Percentiles rank a stretch among this genome's conserved stretches.
phyloP scores from a whole-genome alignment of 1,140 invertebrate genomes.

The Ceratitis capitata region DNA sequence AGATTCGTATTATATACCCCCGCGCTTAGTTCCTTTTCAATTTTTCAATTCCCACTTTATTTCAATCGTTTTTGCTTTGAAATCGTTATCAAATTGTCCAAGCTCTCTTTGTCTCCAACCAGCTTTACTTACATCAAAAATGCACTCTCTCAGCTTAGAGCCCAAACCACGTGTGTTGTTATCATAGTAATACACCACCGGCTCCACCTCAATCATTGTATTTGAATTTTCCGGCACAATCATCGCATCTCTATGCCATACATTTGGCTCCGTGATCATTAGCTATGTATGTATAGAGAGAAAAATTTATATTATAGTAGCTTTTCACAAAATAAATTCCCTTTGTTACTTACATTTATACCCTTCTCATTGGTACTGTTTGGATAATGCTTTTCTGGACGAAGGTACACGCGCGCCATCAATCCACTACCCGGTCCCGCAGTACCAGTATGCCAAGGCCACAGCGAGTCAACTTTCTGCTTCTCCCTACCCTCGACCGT shows the following conservation, averaged over 20 bases:
- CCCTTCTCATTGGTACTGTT: slow-evolving; percentile 49
- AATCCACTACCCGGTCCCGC: slow-evolving; percentile 56
- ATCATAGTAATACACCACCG: slow-evolving; percentile 59
- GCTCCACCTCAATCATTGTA: slow-evolving; percentile 56
- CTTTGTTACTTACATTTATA: slow-evolving; percentile 47
- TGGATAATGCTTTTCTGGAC: slow-evolving; percentile 51
- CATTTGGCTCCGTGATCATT: slow-evolving; percentile 54
- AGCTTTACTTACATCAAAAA: slow-evolving; percentile 52
- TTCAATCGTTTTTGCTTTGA: no score
- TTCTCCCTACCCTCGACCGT: slow-evolving; percentile 57
- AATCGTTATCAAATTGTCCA: no score
- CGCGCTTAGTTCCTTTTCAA: no score
- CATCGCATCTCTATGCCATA: slow-evolving; percentile 56
- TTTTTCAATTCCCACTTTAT: no score
- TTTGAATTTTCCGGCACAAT: slow-evolving; percentile 53
- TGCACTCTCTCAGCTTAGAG: slow-evolving; percentile 55
- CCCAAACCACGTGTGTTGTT: slow-evolving; percentile 54
- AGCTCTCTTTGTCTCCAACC: no score
- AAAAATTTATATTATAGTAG: not conserved
- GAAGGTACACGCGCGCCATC: slow-evolving; percentile 49
- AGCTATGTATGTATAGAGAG: slow-evolving; percentile 38
- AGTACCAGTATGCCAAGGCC: slow-evolving; percentile 56
- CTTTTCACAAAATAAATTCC: not conserved
- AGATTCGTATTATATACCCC: no score
- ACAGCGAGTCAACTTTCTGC: slow-evolving; percentile 52